Evolutionary conservation across 1,140 invertebrate genomes (phyloP).

Genomic region (Aricia agestis): DNA sequence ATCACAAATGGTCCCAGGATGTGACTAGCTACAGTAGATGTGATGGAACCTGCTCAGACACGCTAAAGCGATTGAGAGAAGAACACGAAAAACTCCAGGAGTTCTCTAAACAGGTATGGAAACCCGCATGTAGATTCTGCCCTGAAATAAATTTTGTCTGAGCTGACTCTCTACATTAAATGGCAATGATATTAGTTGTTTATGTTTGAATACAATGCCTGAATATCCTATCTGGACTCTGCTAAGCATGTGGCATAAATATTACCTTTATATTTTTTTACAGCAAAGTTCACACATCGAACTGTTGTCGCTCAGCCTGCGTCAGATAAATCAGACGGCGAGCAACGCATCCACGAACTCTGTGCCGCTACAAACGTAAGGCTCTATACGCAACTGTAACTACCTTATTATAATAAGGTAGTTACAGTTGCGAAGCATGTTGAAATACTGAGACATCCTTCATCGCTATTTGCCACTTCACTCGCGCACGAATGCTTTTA

Average conservation of each 20-base stretch:
- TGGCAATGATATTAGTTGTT: too few species aligned
- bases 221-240: too few species aligned
- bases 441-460: too few species aligned
- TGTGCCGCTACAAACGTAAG: neutral
- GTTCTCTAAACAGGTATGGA: conserved; percentile 46
- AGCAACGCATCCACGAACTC: neutral
- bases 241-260: too few species aligned
- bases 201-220: too few species aligned
- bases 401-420: too few species aligned
- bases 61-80: conserved; percentile 14
- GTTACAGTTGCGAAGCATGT: too few species aligned
- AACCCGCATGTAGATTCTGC: neutral
- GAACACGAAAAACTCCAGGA: conserved; percentile 47
- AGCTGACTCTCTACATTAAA: too few species aligned
- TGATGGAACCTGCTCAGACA: neutral
- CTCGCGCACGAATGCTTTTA: too few species aligned
- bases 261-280: neutral
- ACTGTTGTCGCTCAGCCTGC: neutral
- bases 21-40: neutral
- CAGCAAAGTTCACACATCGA: conserved; percentile 6
- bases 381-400: too few species aligned
- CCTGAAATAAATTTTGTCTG: too few species aligned
- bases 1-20: neutral
- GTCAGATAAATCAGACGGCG: neutral
- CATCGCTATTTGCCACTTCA: too few species aligned